These are phyloP conservation scores for Drosophila subsilvestris DNA, from an alignment of 2,888 invertebrate species.

Conservation along the genomic window DNA sequence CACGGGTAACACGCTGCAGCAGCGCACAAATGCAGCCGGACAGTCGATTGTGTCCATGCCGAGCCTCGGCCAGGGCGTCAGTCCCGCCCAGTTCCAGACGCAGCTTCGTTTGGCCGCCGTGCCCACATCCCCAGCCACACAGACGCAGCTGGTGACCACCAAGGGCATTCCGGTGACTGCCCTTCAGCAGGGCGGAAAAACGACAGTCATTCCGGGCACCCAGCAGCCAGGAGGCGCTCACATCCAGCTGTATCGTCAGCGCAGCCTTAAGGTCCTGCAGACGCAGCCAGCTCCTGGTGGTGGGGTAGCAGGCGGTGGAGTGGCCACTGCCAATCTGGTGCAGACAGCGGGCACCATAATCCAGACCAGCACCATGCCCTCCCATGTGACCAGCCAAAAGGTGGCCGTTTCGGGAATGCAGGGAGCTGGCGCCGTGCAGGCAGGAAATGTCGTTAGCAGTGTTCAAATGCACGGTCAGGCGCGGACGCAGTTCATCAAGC, in stretches of 20 bases:
- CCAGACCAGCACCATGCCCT: slow-evolving; percentile 76
- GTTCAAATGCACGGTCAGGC: slow-evolving; percentile 85
- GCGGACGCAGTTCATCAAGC: slow-evolving; percentile 83
- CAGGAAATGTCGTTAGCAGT: slow-evolving; percentile 82
- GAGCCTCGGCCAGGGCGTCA: slow-evolving; percentile 78
- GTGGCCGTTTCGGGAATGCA: slow-evolving; percentile 82
- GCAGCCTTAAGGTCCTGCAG: slow-evolving; percentile 82
- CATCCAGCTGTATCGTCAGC: slow-evolving; percentile 83
- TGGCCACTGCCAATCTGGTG: slow-evolving; percentile 56
- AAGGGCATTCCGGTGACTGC: slow-evolving; percentile 83
- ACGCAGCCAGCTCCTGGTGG: slow-evolving; percentile 44
- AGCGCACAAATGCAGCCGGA: slow-evolving; percentile 81
- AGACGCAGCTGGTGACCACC: slow-evolving; percentile 81
- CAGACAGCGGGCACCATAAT: slow-evolving; percentile 83
- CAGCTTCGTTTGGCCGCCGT: slow-evolving; percentile 82
- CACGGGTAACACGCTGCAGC: slow-evolving; percentile 80
- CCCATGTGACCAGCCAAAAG: slow-evolving; percentile 84
- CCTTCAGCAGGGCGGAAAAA: slow-evolving; percentile 81
- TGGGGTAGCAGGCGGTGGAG: slow-evolving; percentile 27
- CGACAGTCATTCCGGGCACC: slow-evolving; percentile 64
- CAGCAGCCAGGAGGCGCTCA: slow-evolving; percentile 80
- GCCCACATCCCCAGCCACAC: slow-evolving; percentile 55
- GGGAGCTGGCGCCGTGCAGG: slow-evolving; percentile 62
- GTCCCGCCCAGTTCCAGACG: slow-evolving; percentile 82
- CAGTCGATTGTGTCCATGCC: slow-evolving; percentile 84